Evolutionary conservation across 2,888 invertebrate species (phyloP).

Genomic region (Maniola hyperantus): DNA sequence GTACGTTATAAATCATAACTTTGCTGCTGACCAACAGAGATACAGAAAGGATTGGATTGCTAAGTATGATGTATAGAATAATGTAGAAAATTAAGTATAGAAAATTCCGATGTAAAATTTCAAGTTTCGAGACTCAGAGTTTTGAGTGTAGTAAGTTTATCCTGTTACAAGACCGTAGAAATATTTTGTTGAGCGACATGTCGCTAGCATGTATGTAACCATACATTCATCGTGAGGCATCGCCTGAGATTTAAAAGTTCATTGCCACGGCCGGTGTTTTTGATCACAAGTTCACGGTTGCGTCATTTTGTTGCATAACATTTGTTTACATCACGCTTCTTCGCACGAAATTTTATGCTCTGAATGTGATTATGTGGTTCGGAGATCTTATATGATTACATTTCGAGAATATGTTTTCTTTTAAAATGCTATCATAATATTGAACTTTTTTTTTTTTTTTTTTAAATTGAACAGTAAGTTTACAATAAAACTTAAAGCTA

Average conservation of each 20-base stretch:
- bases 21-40: too few species aligned
- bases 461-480: too few species aligned
- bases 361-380: slow-evolving; percentile 8
- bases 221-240: slow-evolving; percentile 15
- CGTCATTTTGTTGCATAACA: slow-evolving; percentile 42
- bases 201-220: neutral
- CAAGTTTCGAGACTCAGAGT: too few species aligned
- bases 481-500: too few species aligned
- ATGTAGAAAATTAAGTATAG: too few species aligned
- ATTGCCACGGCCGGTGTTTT: slow-evolving; percentile 60
- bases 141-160: too few species aligned
- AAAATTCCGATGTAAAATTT: neutral
- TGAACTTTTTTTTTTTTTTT: too few species aligned
- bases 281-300: slow-evolving; percentile 46
- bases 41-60: too few species aligned
- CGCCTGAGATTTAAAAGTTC: slow-evolving; percentile 48
- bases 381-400: slow-evolving; percentile 3
- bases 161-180: neutral
- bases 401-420: neutral
- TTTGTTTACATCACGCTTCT: slow-evolving; percentile 30
- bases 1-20: too few species aligned
- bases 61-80: too few species aligned
- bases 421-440: neutral
- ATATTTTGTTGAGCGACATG: neutral
- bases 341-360: slow-evolving; percentile 20